Conservation (phyloP, 1,140 invertebrate species). For the Streblospio benedicti region DNA sequence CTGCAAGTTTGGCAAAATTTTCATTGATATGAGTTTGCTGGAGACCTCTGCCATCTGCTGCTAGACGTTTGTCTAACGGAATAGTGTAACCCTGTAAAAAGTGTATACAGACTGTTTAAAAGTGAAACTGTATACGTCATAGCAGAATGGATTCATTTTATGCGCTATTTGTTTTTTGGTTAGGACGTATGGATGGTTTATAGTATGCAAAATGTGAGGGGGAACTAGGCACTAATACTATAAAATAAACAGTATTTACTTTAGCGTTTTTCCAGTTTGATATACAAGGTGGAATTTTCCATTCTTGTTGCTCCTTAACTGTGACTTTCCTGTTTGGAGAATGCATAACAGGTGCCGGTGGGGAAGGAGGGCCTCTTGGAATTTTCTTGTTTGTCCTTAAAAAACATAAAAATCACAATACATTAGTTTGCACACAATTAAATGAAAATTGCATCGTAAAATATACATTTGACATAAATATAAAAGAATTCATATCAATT, state of each 20-base stretch:
- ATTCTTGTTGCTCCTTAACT: conserved; percentile 97
- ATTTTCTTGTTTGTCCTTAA: conserved; percentile 58
- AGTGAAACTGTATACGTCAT: too few relatives aligned
- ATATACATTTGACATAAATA: too few relatives aligned
- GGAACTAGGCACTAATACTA: too few relatives aligned
- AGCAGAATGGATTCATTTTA: too few relatives aligned
- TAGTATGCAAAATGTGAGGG: too few relatives aligned
- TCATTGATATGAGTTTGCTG: conserved; percentile 98
- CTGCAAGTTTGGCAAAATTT: conserved; percentile 96
- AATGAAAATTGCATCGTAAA: too few relatives aligned
- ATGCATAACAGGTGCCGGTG: conserved; percentile 92
- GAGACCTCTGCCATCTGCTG: conserved; percentile 92
- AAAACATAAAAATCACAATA: conserved; percentile 6
- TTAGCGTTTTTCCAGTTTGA: conserved; percentile 99
- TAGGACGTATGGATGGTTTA: too few relatives aligned
- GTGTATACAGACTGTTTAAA: not conserved
- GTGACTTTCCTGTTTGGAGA: conserved; percentile 90
- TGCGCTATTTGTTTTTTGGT: too few relatives aligned
- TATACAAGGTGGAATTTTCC: conserved; percentile 99
- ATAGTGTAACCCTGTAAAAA: conserved; percentile 77
- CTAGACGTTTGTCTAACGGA: conserved; percentile 93
- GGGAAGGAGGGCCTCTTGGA: conserved; percentile 92
- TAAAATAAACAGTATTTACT: conserved; percentile 41
- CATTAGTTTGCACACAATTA: too few relatives aligned
- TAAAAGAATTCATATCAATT: too few relatives aligned